A percentile compares a stretch with the other conserved stretches of the same genome.
Evolutionary conservation across 2,888 invertebrate genomes (phyloP).

Genomic region (Eucriotettix oculatus): DNA sequence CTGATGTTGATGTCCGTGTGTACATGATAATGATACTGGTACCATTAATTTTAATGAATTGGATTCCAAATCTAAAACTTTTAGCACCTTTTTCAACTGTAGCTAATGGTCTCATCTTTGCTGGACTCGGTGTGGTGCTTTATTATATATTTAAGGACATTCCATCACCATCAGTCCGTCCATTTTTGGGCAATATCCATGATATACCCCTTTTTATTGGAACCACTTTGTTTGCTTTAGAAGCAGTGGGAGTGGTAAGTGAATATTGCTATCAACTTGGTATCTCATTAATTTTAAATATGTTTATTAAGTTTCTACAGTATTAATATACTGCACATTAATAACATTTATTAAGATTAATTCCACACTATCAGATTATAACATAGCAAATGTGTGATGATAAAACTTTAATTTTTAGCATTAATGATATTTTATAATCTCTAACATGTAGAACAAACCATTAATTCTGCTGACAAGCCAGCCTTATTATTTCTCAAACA

Average conservation of each 20-base stretch:
- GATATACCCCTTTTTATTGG: constrained; percentile 71
- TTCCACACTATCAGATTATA: too few species aligned
- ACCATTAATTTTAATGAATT: constrained; percentile 52
- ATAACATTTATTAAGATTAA: too few species aligned
- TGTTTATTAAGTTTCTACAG: too few species aligned
- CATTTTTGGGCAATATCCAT: constrained; percentile 29
- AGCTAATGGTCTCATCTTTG: constrained; percentile 63
- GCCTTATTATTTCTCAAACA: too few species aligned
- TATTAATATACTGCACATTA: too few species aligned
- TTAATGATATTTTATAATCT: too few species aligned
- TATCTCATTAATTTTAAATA: too few species aligned
- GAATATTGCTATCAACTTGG: background rate
- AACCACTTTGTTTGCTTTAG: constrained; percentile 79
- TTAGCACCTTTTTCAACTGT: constrained; percentile 69
- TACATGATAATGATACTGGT: constrained; percentile 58
- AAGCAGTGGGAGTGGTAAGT: constrained; percentile 62
- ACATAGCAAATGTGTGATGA: too few species aligned
- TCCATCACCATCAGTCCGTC: constrained; percentile 31
- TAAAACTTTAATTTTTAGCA: too few species aligned
- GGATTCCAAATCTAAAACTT: constrained; percentile 56
- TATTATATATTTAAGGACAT: constrained; percentile 51
- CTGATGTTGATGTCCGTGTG: constrained; percentile 33
- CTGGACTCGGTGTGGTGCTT: constrained; percentile 58
- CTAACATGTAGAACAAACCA: too few species aligned
- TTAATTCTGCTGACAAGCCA: too few species aligned